Evolutionary conservation across 2,888 invertebrate species (phyloP), one percentile per base, ranked within the genome.

Genomic region (Drepana falcataria): DNA sequence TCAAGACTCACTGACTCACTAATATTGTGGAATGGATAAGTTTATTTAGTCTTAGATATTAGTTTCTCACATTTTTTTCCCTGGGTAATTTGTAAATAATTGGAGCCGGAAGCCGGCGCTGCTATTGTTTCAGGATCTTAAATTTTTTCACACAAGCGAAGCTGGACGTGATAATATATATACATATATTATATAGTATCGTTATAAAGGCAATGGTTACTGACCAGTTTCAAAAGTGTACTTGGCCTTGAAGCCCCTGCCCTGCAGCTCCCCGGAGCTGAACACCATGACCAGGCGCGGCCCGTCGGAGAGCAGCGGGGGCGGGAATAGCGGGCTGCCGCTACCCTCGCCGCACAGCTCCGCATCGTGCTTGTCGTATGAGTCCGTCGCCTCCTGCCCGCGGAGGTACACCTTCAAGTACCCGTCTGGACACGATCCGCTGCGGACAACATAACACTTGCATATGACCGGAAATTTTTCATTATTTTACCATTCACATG

Each of bases 281-380:
- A 99, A 98, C 52, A 98, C 96, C 94, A 99, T 96, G 49, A 98
- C 96, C 60, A 99, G 93, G 53, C 98, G 93, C 2, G 98, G 98
- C 1, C 98, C 98, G 81, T 97, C 96, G 53, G 98, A 98, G 59
- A 96, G 94, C 59, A 98, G 94, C 48, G 94, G 93, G 54, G 94
- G 93, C n/a, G 97, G 97, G 75, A 94, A 93, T 55, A 92, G 92
- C 0, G 78, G 76, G 9, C 66, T 63, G 3, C 74, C 81, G 0
- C 61, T 59, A 41, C 81, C 79, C 68, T 95, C 94, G 9, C 98
- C 98, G 82, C 98, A 99, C 77, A 98, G 93, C 83, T 97, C 97
- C 71, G 96, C 94, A 84, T 98, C 98, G 80, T 96, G 97, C 87
- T 97, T 97, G 81, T 98, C 97, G 79, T 97, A 97, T 48, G 97